A percentile compares a stretch with the other conserved stretches of the same genome.
Evolutionary conservation across 2,113 vertebrate species (phyloP).

Genomic region (Xenopus laevis): DNA sequence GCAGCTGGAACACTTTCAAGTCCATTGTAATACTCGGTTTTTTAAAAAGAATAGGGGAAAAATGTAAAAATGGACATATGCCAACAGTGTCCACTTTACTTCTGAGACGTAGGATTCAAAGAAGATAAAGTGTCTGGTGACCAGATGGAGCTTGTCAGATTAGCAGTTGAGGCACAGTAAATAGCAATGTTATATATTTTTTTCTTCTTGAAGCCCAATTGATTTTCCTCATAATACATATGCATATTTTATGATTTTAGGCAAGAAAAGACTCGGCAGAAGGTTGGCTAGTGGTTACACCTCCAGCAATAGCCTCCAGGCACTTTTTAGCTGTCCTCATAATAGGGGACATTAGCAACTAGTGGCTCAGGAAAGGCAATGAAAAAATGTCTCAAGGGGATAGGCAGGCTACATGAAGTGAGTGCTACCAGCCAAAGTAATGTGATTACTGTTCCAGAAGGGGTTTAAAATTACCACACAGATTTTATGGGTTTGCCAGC

Average conservation of each 20-base stretch:
- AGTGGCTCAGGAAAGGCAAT: conserved; percentile 71
- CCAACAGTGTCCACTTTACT: conserved; percentile 64
- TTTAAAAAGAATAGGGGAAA: conserved; percentile 5
- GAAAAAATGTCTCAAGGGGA: conserved; percentile 65
- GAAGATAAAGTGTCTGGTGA: conserved; percentile 65
- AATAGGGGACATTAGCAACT: conserved; percentile 82
- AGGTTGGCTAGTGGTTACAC: conserved; percentile 59
- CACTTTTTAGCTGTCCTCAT: conserved; percentile 60
- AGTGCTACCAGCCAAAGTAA: conserved; percentile 82
- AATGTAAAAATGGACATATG: conserved; percentile 59
- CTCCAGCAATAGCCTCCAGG: conserved; percentile 60
- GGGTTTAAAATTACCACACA: conserved; percentile 73
- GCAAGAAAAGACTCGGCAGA: conserved; percentile 59
- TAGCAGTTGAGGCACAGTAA: conserved; percentile 63
- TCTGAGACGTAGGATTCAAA: conserved; percentile 61
- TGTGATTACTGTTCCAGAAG: conserved; percentile 76
- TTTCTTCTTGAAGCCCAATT: conserved; percentile 63
- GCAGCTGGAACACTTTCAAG: conserved; percentile 24
- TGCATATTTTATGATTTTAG: conserved; percentile 66
- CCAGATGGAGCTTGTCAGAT: conserved; percentile 77
- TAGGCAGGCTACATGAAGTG: conserved; percentile 67
- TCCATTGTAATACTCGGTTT: conserved; percentile 54
- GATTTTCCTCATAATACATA: conserved; percentile 55
- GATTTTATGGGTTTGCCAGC: conserved; percentile 72
- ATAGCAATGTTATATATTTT: conserved; percentile 51